Base-by-base conservation (phyloP, 2,888 invertebrate species). In the Leucania comma region DNA sequence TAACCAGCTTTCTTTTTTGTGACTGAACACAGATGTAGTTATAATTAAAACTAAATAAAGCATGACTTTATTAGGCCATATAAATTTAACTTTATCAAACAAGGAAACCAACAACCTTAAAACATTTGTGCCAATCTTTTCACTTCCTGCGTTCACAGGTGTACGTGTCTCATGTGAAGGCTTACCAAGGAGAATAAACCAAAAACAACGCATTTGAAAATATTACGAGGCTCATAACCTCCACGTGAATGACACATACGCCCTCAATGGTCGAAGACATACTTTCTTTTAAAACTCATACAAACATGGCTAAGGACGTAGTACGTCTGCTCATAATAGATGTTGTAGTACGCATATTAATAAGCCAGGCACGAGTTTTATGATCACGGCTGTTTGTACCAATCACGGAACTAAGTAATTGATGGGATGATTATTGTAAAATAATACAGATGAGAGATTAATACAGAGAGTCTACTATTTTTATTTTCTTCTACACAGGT, bases 341-440 rank as follows among this genome's bases (percentile, higher is more conserved):
- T 56, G 68, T 62, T 77, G 77, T 73, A 73, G 61, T 53, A 58
- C 46, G 77, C 75, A 84, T 84, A 59, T 76, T 72, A 84, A 83
- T 82, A 65, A 68, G 65, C 29, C 57, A 68, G 26, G 61, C 46
- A 68, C 61, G 71, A 63, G 65, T 82, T 81, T 70, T 78, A 81
- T 78, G 68, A 50, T 51, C 22, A 53, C 57, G 56, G 46, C 65
- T 69, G 72, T 67, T 70, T 80, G 72, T 76, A 78, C 76, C 65
- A 83, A 83, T 81, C 74, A 71, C 57, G 61, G 59, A 66, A 71
- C 68, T 69, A 81, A 76, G 75, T 85, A 82, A 87, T 88, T 84
- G 85, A 83, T 84, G 76, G 71, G 67, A 81, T 68, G 64, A 50
- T 68, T 32, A 58, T 58, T 50, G 22, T n/a, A 2, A 4, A 51